A percentile compares a stretch with the other conserved stretches of the same genome.
These are phyloP conservation scores for Brevimyrus niger DNA, from an alignment of 2,113 vertebrate species.

Conservation along the genomic window DNA sequence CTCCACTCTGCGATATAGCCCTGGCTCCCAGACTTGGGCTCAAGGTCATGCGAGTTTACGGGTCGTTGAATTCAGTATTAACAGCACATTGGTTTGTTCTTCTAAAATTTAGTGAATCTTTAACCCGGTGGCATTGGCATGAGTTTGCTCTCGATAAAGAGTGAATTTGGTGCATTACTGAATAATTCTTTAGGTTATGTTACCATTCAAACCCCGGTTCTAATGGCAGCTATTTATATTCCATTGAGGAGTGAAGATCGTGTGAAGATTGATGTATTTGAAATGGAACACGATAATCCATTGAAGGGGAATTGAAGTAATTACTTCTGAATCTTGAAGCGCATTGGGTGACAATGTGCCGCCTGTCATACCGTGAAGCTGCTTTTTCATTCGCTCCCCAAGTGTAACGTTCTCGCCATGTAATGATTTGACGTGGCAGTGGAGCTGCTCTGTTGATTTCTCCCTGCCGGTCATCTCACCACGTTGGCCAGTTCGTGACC, in stretches of 20 bases:
- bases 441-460: neutral
- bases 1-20: neutral
- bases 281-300: neutral
- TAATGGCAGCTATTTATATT: slow-evolving; percentile 1
- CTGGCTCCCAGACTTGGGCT: neutral
- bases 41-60: neutral
- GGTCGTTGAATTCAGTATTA: neutral
- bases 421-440: neutral
- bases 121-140: neutral
- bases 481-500: neutral
- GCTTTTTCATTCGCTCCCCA: neutral
- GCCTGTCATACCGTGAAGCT: neutral
- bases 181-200: neutral
- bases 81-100: neutral
- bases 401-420: neutral
- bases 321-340: neutral
- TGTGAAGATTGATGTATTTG: neutral
- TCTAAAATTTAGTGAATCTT: neutral
- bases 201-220: neutral
- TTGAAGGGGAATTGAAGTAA: neutral
- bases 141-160: neutral
- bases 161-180: neutral
- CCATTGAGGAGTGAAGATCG: neutral
- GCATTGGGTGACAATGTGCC: neutral
- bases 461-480: neutral